Base-by-base conservation (phyloP, 2,888 invertebrate genomes). In the Eudemis profundana region DNA sequence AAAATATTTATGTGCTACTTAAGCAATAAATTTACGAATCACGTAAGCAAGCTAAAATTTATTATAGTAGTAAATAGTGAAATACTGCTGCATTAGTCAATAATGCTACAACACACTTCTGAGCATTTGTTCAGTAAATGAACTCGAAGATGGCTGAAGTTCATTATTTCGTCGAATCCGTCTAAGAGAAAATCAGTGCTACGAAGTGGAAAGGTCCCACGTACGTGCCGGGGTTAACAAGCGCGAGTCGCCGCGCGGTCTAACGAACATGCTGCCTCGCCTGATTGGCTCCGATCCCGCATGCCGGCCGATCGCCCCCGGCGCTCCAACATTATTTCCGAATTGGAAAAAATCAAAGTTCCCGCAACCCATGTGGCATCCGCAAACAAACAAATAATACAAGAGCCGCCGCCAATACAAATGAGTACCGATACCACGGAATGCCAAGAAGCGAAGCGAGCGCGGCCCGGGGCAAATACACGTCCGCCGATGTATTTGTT, bases 301-400 rank as follows among this genome's bases (percentile, higher is more conserved):
- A 29, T 70, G 73, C 71, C 76, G 75, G 76, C 69, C 80, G 85
- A 84, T 87, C 83, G 89, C 87, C 86, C 79, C 78, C 76, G 77
- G 85, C 83, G 75, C 79, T 83, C 82, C 84, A 85, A 85, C 88
- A 91, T 91, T 90, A 90, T 86, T 86, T 87, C 85, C 85, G 85
- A 85, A 90, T 90, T 83, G 87, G 85, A 90, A 92, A 90, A 92
- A 92, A 91, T 91, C 91, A 91, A 89, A 90, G 89, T 89, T 83
- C 79, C 80, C 78, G 77, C 81, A 81, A 81, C 85, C 85, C 87
- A 88, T 87, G 84, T 84, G 85, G 86, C 86, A 87, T 86, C 83
- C 85, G 83, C 86, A 89, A 90, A 90, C 88, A 90, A 89, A 90
- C 87, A 90, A 91, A 91, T 90, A 90, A 91, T 87, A 88, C 87